Evolutionary conservation across 2,888 invertebrate species (phyloP), one percentile per base, ranked within the genome.

Genomic region (Erebia aethiops): DNA sequence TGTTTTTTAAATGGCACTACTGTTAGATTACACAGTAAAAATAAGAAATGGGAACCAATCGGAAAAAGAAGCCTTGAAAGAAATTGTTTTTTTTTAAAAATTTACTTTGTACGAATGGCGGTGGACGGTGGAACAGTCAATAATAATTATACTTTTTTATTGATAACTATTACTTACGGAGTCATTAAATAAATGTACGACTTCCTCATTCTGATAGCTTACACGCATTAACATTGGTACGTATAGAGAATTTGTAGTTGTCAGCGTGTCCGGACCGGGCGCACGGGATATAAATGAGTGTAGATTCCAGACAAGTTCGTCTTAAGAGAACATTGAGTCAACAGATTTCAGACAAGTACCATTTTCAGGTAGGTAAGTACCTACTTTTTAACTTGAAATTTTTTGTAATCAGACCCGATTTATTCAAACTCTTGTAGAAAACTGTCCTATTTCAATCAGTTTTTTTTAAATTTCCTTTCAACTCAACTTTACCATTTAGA

Each of bases 101-200:
- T 26, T 21, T 26, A 2, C 21, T 14, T 21, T 14, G 13, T 13
- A 21, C 56, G 14, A 14, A 57, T 26, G 21, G 13, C 35, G 52
- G 43, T 14, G 18, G 43, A 21, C 41, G 16, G 57, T 49, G n/a
- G 69, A 54, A 63, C 65, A 63, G 61, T 69, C n/a, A n/a, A n/a
- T 67, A 72, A 69, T 73, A 71, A 73, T 73, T 67, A 65, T 56
- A 67, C 54, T 54, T 54, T 54, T 61, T 64, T 73, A 69, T 71
- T 67, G 73, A 71, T 74, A 69, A 64, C 69, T 72, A 72, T 71
- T 72, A 72, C 70, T 72, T 71, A 71, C 60, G 56, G 63, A 63
- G 67, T 71, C 69, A 74, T 74, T 74, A 74, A 73, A 74, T 74
- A 52, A 74, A 74, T 73, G 74, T 71, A 71, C 61, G 64, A 74